Evolutionary conservation across 2,888 invertebrate genomes (phyloP), one percentile per base, ranked within the genome.

Genomic region (Lithophane semibrunnea): DNA sequence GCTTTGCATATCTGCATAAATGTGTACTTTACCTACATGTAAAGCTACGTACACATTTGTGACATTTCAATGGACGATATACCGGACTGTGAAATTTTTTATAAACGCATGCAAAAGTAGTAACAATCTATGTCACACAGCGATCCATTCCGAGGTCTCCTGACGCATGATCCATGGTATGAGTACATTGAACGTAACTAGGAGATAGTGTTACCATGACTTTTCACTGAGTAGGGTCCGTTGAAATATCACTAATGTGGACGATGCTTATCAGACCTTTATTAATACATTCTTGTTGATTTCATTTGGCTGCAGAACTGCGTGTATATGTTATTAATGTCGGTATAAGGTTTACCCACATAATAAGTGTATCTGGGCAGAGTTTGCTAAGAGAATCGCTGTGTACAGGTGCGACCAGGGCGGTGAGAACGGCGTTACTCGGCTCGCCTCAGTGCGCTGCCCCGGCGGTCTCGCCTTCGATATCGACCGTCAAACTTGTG

Each of bases 401-500:
- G 94, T 97, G 95, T 97, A 94, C 97, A 99, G 99, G 98, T 99
- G 99, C 97, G 99, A 99, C 98, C 97, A 98, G 97, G 99, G 98
- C 93, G 98, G 97, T 93, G 98, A 99, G 97, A 98, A 98, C 96
- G 98, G 98, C 92, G 98, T 98, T 91, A 98, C 98, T 93, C 97
- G 99, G 95, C 97, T 99, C 95, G 99, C 99, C 92, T 97, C 98
- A 86, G 98, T 99, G 93, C 97, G 98, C 94, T 99, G 99, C 97
- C 99, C 99, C 91, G 98, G 97, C 93, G 98, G 99, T 95, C 97
- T 99, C 94, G 98, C 98, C 93, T 99, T 99, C 97, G 99, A 99
- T 97, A 98, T 99, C 96, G 98, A 98, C 95, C 98, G 98, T 92
- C 99, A 99, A 97, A 99, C 99, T 92, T 99, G 99, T 97, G 99